phyloP scores from a whole-genome alignment of 2,113 vertebrate genomes.

The Nycticryphes semicollaris region DNA sequence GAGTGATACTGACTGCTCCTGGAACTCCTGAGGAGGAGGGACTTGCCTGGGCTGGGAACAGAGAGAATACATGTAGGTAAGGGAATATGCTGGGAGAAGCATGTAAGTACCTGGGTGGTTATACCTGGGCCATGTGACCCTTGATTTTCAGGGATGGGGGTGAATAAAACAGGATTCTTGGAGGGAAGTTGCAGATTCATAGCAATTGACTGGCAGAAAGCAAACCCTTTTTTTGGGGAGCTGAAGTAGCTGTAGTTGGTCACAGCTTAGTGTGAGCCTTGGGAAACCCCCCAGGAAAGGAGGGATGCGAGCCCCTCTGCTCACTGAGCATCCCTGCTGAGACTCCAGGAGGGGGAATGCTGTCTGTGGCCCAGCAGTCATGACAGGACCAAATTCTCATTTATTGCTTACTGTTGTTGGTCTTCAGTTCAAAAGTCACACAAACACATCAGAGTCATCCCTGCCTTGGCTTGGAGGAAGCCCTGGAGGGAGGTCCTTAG shows the following conservation, averaged over 20 bases:
- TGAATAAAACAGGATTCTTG: background rate
- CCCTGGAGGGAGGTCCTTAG: background rate
- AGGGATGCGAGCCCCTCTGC: background rate
- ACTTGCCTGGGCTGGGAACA: background rate
- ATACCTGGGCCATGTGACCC: background rate
- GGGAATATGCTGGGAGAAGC: background rate
- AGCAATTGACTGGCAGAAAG: background rate
- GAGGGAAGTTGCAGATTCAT: background rate
- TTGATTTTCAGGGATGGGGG: background rate
- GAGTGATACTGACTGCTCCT: background rate
- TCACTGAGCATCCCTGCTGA: background rate
- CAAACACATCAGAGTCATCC: background rate
- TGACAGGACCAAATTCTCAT: background rate
- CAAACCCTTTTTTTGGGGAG: background rate
- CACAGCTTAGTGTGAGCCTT: background rate
- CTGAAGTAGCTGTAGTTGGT: background rate
- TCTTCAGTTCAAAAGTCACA: background rate
- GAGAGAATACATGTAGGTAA: background rate
- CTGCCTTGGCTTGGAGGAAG: background rate
- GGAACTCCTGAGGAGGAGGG: rapidly evolving
- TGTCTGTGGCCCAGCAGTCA: background rate
- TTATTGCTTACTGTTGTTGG: background rate
- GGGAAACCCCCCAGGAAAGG: background rate
- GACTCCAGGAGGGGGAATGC: background rate
- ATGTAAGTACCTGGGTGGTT: background rate